Base-by-base conservation (phyloP, 2,113 vertebrate genomes). In the Osmerus eperlanus region DNA sequence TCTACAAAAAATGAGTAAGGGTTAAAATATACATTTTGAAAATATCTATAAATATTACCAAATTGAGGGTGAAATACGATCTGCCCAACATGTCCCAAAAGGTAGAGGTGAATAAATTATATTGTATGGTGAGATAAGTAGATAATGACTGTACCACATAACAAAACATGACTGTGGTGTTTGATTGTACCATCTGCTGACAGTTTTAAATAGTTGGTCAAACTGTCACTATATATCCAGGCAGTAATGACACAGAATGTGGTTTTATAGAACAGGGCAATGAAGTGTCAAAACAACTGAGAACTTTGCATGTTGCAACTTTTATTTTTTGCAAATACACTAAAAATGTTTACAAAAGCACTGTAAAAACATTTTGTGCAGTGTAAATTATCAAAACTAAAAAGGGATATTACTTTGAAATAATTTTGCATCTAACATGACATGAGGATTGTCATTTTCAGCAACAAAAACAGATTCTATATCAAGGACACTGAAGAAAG, bases 341-440 rank as follows among this genome's bases (percentile, higher is more conserved):
- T 92, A 93, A 82, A 93, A 92, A 93, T 90, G 82, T 92, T 92
- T 93, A 92, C 89, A 93, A 93, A 93, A 89, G 90, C 90, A 92
- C 88, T 88, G 87, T 91, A 93, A 84, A 92, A 93, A 93, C 87
- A 86, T 91, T 47, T 80, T 92, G 92, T 92, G 91, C 91, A 91
- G 89, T 91, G 90, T 90, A 89, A 91, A 91, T 91, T 91, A 91
- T 92, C 90, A 92, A 92, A 93, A 92, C 87, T 89, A 90, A 92
- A 91, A 89, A 85, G 78, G 53, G 55, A 86, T 83, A 90, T 91
- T 90, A 87, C 82, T 85, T 84, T 78, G 76, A 89, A 87, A 82
- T 87, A 51, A 89, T 89, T 87, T 89, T 92, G 89, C 91, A 91
- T 91, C 84, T 78, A 83, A 86, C 80, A 90, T 92, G 90, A 90